phyloP scores from a whole-genome alignment of 2,797 vertebrate species.

The Tamandua tetradactyla region DNA sequence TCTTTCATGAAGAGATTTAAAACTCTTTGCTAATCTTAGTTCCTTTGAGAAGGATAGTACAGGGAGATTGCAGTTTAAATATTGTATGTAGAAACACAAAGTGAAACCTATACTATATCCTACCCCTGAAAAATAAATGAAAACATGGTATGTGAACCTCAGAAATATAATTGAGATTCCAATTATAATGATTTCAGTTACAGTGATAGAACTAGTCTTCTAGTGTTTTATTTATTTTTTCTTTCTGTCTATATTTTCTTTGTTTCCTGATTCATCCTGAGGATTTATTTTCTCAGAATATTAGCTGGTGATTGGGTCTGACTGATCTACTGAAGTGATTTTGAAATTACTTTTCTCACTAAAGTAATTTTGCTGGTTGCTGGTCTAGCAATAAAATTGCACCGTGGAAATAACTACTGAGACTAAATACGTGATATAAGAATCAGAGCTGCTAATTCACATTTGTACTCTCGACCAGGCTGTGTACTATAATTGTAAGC shows the following conservation, averaged over 20 bases:
- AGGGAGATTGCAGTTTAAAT: neutral
- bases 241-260: neutral
- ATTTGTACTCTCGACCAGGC: neutral
- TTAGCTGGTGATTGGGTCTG: neutral
- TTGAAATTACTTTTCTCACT: neutral
- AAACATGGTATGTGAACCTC: neutral
- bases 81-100: neutral
- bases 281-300: neutral
- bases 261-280: neutral
- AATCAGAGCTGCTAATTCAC: neutral
- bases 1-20: conserved; percentile 48
- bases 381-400: neutral
- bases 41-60: neutral
- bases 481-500: neutral
- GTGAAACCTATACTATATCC: neutral
- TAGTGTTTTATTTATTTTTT: neutral
- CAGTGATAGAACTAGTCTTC: neutral
- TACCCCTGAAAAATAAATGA: neutral
- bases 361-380: neutral
- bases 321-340: neutral
- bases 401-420: neutral
- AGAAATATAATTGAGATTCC: neutral
- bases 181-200: neutral
- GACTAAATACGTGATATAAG: neutral
- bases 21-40: conserved; percentile 26